A percentile compares a stretch with the other conserved stretches of the same genome.
Evolutionary conservation across 2,888 invertebrate genomes (phyloP).

Genomic region (Eugnorisma glareosa): DNA sequence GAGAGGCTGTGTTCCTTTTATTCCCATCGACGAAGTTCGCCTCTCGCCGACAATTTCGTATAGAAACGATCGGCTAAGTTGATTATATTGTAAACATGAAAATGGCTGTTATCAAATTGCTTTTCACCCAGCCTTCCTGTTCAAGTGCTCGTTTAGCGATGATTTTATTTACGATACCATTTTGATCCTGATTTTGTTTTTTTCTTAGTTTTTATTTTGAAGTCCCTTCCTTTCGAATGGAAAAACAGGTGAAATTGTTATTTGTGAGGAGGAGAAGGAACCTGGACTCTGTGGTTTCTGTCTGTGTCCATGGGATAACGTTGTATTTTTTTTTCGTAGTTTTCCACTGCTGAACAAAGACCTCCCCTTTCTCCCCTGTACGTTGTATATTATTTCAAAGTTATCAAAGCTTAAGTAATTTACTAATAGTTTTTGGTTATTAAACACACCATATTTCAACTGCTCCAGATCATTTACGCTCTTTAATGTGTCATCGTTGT

Average conservation of each 20-base stretch:
- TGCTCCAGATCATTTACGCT: background rate
- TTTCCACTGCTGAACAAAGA: too few relatives aligned
- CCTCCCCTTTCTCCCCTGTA: too few relatives aligned
- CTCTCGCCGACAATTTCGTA: conserved; percentile 38
- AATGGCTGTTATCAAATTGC: conserved; percentile 41
- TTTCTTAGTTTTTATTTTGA: background rate
- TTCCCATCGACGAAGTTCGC: conserved; percentile 72
- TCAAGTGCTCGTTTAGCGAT: conserved; percentile 29
- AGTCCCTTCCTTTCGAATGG: background rate
- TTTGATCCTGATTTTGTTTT: conserved; percentile 1
- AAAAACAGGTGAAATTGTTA: background rate
- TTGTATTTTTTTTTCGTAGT: background rate
- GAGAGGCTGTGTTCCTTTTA: conserved; percentile 71
- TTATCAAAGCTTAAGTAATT: background rate
- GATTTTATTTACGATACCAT: conserved; percentile 22
- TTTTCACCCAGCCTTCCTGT: conserved; percentile 12
- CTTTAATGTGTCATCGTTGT: background rate
- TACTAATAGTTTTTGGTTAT: background rate
- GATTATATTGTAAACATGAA: conserved; percentile 51
- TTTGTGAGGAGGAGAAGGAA: background rate
- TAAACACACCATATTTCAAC: background rate
- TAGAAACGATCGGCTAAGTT: conserved; percentile 40
- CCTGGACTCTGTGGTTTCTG: background rate
- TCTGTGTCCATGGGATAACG: background rate
- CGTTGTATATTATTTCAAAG: background rate